These are phyloP conservation scores for Alentia gelatinosa DNA, from an alignment of 2,888 invertebrate genomes.

Conservation along the genomic window DNA sequence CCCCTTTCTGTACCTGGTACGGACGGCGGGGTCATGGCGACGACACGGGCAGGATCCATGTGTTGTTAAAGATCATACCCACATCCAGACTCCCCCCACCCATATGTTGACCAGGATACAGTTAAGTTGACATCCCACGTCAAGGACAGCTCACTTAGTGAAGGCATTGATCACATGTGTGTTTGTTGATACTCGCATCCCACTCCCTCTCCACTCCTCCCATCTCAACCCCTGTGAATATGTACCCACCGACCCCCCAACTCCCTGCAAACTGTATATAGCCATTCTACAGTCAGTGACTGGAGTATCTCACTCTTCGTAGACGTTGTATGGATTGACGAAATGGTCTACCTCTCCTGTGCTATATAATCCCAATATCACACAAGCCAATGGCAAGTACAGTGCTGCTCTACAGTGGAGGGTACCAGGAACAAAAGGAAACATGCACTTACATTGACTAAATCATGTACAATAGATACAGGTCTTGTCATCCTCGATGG, in stretches of 20 bases:
- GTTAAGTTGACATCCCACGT: background rate
- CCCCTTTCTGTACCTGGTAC: no score
- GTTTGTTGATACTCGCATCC: background rate
- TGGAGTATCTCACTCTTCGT: background rate
- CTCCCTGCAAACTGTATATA: background rate
- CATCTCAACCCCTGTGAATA: background rate
- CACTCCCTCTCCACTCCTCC: no score
- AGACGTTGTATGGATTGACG: background rate
- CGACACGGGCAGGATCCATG: background rate
- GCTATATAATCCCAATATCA: background rate
- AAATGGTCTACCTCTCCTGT: background rate
- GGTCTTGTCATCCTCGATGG: background rate
- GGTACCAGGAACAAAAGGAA: no score
- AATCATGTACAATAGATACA: constrained; percentile 11
- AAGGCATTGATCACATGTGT: background rate
- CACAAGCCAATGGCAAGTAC: background rate
- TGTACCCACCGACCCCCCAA: background rate
- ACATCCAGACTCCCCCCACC: background rate
- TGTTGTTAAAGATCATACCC: background rate
- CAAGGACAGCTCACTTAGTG: constrained; percentile 20
- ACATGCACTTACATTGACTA: background rate
- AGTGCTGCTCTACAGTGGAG: background rate
- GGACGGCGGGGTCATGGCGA: no score
- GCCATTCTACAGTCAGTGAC: background rate
- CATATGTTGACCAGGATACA: background rate